These are phyloP conservation scores for Muscicapa adusta DNA, from an alignment of 2,113 vertebrate genomes.

Conservation along the genomic window DNA sequence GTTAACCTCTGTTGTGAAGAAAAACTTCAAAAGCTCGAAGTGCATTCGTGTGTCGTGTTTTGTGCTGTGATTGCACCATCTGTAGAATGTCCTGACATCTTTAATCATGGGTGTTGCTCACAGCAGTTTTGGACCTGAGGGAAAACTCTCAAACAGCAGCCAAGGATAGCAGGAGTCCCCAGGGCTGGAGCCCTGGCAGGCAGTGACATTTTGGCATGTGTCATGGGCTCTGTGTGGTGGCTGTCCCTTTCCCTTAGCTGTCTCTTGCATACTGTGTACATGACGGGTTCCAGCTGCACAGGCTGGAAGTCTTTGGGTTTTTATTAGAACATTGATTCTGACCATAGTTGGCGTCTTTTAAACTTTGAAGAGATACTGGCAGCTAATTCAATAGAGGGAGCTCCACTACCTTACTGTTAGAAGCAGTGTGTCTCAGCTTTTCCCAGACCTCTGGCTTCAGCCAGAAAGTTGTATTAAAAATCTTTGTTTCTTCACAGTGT, in stretches of 20 bases:
- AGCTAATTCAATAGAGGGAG: conserved; percentile 70
- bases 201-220: neutral
- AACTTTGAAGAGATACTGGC: neutral
- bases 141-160: neutral
- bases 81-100: neutral
- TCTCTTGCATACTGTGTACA: neutral
- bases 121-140: neutral
- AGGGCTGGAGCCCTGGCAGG: neutral
- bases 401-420: conserved; percentile 35
- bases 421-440: neutral
- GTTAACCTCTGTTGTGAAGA: neutral
- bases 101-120: neutral
- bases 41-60: accelerated
- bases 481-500: neutral
- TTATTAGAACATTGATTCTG: neutral
- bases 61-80: neutral
- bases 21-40: neutral
- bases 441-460: conserved; percentile 20
- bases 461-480: neutral
- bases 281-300: neutral
- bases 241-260: neutral
- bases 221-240: neutral
- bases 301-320: neutral
- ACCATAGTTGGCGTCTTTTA: neutral
- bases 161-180: neutral